phyloP scores from a whole-genome alignment of 2,888 invertebrate species.

The Gryllus longicercus region DNA sequence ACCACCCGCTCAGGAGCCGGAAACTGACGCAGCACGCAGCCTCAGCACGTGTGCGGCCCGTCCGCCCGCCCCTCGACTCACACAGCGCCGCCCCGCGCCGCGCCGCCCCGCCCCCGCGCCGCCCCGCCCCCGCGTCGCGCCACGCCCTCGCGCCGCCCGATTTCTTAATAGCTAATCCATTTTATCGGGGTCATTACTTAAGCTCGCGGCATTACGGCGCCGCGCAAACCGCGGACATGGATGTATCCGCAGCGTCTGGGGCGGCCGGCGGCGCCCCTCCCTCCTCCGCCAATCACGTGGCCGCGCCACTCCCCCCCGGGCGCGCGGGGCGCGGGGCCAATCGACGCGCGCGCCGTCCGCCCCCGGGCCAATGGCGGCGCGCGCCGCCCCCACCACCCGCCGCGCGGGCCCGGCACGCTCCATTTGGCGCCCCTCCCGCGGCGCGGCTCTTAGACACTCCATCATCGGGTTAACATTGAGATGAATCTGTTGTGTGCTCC shows the following conservation, averaged over 20 bases:
- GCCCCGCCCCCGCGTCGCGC: not conserved
- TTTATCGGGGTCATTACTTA: not conserved
- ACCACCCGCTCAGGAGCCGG: not conserved
- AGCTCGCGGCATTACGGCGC: not conserved
- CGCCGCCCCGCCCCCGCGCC: not conserved
- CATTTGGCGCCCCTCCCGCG: constrained; percentile 1
- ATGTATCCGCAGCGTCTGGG: constrained; percentile 6
- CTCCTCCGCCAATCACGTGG: constrained; percentile 23
- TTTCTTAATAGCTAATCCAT: constrained; percentile 17
- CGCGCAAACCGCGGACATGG: constrained; percentile 6
- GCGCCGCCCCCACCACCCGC: constrained; percentile 4
- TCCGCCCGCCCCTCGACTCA: not conserved
- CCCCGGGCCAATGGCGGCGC: not conserved
- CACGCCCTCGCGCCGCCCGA: not conserved
- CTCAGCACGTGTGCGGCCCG: not conserved
- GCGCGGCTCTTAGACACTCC: constrained; percentile 25
- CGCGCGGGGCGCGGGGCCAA: constrained; percentile 4
- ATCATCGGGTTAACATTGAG: constrained; percentile 27
- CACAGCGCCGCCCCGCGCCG: not conserved
- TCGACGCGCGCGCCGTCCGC: not conserved
- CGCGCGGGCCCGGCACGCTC: constrained; percentile 10
- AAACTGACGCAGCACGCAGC: not conserved
- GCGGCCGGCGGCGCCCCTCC: not conserved
- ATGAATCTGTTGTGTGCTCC: constrained; percentile 29
- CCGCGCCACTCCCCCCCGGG: constrained; percentile 11